phyloP scores from a whole-genome alignment of 2,888 invertebrate species.

The Phyto melanocephala region DNA sequence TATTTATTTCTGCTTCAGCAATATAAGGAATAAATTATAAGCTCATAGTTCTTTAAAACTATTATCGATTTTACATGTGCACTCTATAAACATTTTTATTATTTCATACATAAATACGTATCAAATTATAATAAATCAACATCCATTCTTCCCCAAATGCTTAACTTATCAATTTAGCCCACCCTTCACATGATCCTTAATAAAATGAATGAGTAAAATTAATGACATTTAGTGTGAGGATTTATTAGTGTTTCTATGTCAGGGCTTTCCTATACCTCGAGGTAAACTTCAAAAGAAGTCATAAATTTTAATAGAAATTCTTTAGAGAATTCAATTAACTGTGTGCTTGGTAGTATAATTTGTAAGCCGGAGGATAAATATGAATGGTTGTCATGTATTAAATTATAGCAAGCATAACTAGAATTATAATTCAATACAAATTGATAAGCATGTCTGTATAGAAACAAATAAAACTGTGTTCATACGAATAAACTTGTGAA shows the following conservation, averaged over 20 bases:
- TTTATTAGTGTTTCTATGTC: background rate
- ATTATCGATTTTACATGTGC: too few relatives aligned
- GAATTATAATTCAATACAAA: background rate
- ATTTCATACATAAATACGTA: too few relatives aligned
- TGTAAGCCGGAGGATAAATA: constrained; percentile 22
- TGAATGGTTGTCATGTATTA: constrained; percentile 11
- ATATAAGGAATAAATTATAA: too few relatives aligned
- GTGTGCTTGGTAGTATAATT: background rate
- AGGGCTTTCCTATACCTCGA: background rate
- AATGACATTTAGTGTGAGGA: background rate
- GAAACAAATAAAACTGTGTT: too few relatives aligned
- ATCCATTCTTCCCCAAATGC: too few relatives aligned
- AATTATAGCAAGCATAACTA: background rate
- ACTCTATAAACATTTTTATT: too few relatives aligned
- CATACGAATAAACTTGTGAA: too few relatives aligned
- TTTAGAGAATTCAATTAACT: constrained; percentile 28
- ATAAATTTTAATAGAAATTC: background rate
- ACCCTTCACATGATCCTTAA: background rate
- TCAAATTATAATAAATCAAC: too few relatives aligned
- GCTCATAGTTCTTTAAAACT: too few relatives aligned
- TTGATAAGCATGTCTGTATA: background rate
- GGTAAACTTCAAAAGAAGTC: background rate
- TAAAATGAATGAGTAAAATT: background rate
- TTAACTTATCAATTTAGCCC: too few relatives aligned
- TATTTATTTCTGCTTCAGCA: too few relatives aligned